phyloP scores from a whole-genome alignment of 2,113 vertebrate species.

The Phrynosoma platyrhinos region DNA sequence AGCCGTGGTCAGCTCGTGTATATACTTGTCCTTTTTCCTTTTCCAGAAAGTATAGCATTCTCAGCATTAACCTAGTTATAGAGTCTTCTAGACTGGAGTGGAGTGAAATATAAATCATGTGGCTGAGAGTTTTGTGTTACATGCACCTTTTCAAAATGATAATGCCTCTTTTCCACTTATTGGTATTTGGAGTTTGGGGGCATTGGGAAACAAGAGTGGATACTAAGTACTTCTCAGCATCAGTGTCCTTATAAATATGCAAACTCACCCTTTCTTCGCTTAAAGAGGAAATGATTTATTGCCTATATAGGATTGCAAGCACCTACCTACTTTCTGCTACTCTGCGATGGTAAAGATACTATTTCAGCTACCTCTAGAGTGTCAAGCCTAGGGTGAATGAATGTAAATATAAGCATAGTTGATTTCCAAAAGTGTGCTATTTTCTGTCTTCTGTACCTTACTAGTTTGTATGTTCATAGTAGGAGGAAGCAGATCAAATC shows the following conservation, averaged over 20 bases:
- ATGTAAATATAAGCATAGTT: slow-evolving; percentile 78
- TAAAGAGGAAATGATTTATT: slow-evolving; percentile 73
- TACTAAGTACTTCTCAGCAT: slow-evolving; percentile 41
- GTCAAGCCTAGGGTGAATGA: slow-evolving; percentile 68
- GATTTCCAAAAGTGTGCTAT: slow-evolving; percentile 71
- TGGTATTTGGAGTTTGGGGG: neutral
- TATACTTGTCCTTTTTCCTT: neutral
- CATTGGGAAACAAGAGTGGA: neutral
- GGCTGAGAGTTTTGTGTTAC: slow-evolving; percentile 22
- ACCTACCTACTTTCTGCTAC: slow-evolving; percentile 63
- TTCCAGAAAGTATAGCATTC: rapidly evolving
- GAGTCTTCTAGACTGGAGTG: slow-evolving; percentile 2
- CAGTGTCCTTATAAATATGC: slow-evolving; percentile 62
- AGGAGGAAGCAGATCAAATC: slow-evolving; percentile 80
- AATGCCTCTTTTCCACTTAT: slow-evolving; percentile 43
- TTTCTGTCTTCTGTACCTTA: slow-evolving; percentile 50
- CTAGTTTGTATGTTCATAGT: slow-evolving; percentile 66
- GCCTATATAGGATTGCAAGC: slow-evolving; percentile 74
- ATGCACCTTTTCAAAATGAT: slow-evolving; percentile 35
- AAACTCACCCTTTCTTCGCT: slow-evolving; percentile 50
- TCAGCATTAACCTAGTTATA: slow-evolving; percentile 24
- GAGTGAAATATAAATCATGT: neutral
- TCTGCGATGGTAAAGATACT: slow-evolving; percentile 64
- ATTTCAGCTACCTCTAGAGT: slow-evolving; percentile 65
- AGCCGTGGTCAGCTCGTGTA: neutral